Percentiles rank a stretch among this genome's conserved stretches.
phyloP scores from a whole-genome alignment of 2,113 vertebrate species.

The Eulemur rufifrons region DNA sequence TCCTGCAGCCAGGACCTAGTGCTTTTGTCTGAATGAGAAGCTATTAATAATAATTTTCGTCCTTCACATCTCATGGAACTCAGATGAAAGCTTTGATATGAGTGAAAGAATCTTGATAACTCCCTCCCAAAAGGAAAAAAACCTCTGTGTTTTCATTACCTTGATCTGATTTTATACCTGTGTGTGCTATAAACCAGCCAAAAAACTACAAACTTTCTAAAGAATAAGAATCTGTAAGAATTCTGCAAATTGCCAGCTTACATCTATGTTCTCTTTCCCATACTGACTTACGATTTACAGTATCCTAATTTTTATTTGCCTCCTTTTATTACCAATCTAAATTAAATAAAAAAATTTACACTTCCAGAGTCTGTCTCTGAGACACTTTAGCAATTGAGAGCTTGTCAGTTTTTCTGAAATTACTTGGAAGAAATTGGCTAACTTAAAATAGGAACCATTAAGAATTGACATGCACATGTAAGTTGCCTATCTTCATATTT shows the following conservation, averaged over 20 bases:
- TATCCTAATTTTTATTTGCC: neutral
- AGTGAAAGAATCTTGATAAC: neutral
- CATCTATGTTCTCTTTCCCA: neutral
- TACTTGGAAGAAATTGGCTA: slow-evolving; percentile 1
- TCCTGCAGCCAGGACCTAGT: neutral
- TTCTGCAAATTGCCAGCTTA: neutral
- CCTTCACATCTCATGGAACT: neutral
- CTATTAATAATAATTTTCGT: neutral
- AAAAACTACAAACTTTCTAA: neutral
- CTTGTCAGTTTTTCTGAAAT: slow-evolving; percentile 28
- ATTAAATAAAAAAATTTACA: neutral
- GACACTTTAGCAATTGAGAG: neutral
- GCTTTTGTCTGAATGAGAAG: neutral
- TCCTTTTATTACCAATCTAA: slow-evolving; percentile 1
- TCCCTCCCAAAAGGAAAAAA: neutral
- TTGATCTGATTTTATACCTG: neutral
- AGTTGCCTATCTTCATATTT: slow-evolving; percentile 26
- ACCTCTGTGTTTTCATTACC: neutral
- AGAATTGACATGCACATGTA: slow-evolving; percentile 9
- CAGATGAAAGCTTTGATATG: neutral
- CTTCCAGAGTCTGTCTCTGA: neutral
- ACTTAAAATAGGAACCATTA: slow-evolving; percentile 32
- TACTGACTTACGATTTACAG: neutral
- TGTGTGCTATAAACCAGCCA: neutral
- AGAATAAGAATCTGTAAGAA: neutral